Evolutionary conservation across 2,113 vertebrate genomes (phyloP).

Genomic region (rat (Rattus norvegicus)): GRCr8 NC_086019.1:259211501-259212000

Average conservation of each 20-base stretch:
- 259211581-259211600: background rate
- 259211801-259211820: conserved; percentile 41
- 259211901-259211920: conserved; percentile 30
- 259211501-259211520: background rate
- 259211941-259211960: background rate
- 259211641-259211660: conserved; percentile 22
- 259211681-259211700: background rate
- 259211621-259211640: background rate
- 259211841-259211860: background rate
- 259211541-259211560: background rate
- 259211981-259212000: background rate
- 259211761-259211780: background rate
- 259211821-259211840: conserved; percentile 28
- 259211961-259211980: conserved; percentile 22
- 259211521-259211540: background rate
- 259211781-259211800: conserved; percentile 44
- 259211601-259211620: background rate
- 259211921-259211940: conserved; percentile 16
- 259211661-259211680: conserved; percentile 16
- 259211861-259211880: background rate
- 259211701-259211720: background rate
- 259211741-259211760: background rate
- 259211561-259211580: background rate
- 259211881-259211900: conserved; percentile 38
- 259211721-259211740: background rate